phyloP scores from a whole-genome alignment of 2,113 vertebrate species.

The Dasyornis broadbenti region DNA sequence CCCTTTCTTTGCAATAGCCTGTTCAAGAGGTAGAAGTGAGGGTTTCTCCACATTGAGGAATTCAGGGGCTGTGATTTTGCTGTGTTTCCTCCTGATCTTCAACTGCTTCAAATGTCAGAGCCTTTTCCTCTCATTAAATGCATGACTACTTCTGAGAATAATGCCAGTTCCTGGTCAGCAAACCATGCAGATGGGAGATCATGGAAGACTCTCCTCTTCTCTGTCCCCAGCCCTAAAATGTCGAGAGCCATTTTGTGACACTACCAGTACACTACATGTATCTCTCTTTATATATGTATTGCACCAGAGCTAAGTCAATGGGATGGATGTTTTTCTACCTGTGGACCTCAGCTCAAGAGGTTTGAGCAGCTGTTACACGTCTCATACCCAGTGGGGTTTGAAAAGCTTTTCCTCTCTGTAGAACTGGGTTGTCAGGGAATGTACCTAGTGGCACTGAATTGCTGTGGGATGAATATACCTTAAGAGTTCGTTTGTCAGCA shows the following conservation, averaged over 20 bases:
- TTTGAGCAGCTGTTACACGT: not conserved
- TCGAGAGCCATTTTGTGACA: not conserved
- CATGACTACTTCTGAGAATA: not conserved
- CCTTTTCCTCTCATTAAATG: not conserved
- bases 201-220: not conserved
- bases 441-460: not conserved
- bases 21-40: not conserved
- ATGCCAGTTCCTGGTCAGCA: not conserved
- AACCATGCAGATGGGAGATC: not conserved
- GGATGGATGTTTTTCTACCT: not conserved
- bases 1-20: not conserved
- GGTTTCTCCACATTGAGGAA: not conserved
- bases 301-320: not conserved
- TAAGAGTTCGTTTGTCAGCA: not conserved
- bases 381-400: not conserved
- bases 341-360: not conserved
- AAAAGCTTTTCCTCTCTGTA: not conserved
- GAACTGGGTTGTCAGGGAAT: not conserved
- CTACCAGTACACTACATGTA: not conserved
- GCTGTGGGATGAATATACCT: slow-evolving; percentile 17
- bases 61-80: not conserved
- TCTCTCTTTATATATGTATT: not conserved
- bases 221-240: not conserved
- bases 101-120: not conserved
- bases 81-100: not conserved